phyloP scores from a whole-genome alignment of 2,797 vertebrate species.

The Silurus lanzhouensis region DNA sequence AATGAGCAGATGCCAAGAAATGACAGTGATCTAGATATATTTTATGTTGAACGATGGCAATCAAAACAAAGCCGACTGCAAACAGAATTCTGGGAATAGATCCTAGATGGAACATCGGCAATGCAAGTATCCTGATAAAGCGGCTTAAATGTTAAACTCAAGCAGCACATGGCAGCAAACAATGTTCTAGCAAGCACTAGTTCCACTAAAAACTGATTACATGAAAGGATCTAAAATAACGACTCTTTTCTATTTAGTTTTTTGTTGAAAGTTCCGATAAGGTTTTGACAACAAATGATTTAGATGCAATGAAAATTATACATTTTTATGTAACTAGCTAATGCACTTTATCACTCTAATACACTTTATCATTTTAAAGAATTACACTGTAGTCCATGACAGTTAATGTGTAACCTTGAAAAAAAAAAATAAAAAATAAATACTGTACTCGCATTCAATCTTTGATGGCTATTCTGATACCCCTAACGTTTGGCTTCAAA shows the following conservation, averaged over 20 bases:
- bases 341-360: not conserved
- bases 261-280: not conserved
- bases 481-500: constrained; percentile 32
- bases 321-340: too few relatives aligned
- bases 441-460: not conserved
- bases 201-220: too few relatives aligned
- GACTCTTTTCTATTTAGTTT: not conserved
- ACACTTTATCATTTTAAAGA: not conserved
- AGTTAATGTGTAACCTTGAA: not conserved
- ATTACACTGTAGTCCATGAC: not conserved
- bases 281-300: not conserved
- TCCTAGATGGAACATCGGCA: not conserved
- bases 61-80: constrained; percentile 16
- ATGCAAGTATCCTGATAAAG: constrained; percentile 3
- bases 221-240: too few relatives aligned
- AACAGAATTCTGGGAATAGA: constrained; percentile 6
- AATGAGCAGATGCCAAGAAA: constrained; percentile 9
- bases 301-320: not conserved
- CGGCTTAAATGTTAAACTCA: not conserved
- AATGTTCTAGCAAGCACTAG: not conserved
- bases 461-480: not conserved
- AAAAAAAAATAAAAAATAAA: not conserved
- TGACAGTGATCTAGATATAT: not conserved
- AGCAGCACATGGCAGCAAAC: not conserved
- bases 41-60: not conserved